Evolutionary conservation across 2,888 invertebrate genomes (phyloP), one percentile per base, ranked within the genome.

Genomic region (Cyclophora punctaria): DNA sequence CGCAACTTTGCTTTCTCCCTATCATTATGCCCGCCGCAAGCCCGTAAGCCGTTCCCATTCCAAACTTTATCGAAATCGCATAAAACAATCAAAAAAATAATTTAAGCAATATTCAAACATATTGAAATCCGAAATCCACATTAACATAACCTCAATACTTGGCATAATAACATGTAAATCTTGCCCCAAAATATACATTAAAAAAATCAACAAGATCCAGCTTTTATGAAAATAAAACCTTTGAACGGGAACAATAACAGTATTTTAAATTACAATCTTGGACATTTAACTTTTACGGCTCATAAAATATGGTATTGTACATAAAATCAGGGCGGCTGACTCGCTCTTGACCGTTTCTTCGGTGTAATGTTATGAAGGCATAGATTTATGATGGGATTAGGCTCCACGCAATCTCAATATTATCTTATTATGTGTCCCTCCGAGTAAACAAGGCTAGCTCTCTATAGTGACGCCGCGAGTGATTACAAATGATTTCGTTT

Each of bases 271-370:
- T 41, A 52, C 49, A 44, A 41, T 48, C 47, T 49, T 40, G 33
- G 45, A 7, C 48, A 44, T 53, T 53, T 50, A 50, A 50, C 37
- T 50, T 50, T 53, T 53, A 53, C 48, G 37, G 48, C 33, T 40
- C 53, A 50, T 53, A 53, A 50, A 53, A 50, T 50, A 53, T 53
- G 50, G 48, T 44, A 47, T 4, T n/a, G 50, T 7, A 35, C 46
- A 44, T 50, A 53, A 53, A 53, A 53, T 46, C 45, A 5, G 37
- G 37, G 4, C 3, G 44, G 50, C 53, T 48, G 53, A 53, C 50
- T 50, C 41, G 50, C 42, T 46, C 53, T 53, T 53, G 53, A 50
- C 53, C 53, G 43, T 53, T 50, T 45, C 53, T 53, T 53, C 20
- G 20, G 20, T 20, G 20, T 50, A 44, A 46, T 50, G 53, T 53